Conservation (phyloP, 1,140 invertebrate genomes). For the Aporrectodea caliginosa region DNA sequence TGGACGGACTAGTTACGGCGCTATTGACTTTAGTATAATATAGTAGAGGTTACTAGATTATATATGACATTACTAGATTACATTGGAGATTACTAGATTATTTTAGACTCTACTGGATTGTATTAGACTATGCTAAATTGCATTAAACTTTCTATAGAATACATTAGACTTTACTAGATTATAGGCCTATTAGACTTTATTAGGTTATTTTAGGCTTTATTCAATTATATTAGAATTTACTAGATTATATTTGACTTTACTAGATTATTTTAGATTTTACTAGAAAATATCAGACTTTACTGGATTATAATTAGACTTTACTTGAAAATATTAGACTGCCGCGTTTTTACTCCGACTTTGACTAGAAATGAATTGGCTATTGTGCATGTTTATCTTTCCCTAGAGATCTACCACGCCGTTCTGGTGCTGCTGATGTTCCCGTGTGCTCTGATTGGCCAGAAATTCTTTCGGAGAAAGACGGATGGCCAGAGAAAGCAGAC, state of each 20-base stretch:
- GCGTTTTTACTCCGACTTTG: too few relatives aligned
- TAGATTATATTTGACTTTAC: neutral
- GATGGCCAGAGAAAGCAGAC: too few relatives aligned
- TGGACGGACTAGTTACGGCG: too few relatives aligned
- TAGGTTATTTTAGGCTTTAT: too few relatives aligned
- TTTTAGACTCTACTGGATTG: neutral
- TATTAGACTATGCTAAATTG: neutral
- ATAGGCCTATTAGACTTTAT: neutral
- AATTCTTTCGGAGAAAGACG: neutral
- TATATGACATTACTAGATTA: neutral
- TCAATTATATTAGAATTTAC: neutral
- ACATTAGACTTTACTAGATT: neutral
- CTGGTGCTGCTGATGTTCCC: constrained; percentile 11
- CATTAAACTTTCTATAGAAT: too few relatives aligned
- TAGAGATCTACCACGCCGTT: neutral
- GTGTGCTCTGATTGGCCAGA: neutral
- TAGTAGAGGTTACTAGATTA: neutral
- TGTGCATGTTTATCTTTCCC: neutral
- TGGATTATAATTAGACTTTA: neutral
- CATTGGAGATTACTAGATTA: neutral
- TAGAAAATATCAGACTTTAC: neutral
- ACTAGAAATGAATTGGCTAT: too few relatives aligned
- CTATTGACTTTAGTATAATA: neutral
- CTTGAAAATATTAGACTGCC: too few relatives aligned
- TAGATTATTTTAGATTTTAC: neutral